Evolutionary conservation across 2,113 vertebrate species (phyloP).

Genomic region (Chrysemys picta): DNA sequence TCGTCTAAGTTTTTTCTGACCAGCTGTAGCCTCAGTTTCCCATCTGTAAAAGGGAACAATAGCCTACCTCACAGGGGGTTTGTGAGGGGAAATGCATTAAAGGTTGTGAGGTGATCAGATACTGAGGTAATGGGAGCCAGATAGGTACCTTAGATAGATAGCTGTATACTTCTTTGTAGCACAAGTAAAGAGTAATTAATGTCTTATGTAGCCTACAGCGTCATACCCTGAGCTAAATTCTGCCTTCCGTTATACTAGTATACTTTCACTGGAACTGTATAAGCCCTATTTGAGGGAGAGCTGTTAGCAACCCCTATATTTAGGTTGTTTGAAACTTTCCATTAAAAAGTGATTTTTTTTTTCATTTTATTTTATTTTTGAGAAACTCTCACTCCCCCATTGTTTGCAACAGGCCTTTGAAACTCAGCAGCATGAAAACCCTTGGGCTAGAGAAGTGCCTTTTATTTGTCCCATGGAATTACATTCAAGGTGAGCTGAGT

Average conservation of each 20-base stretch:
- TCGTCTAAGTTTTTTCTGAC: background rate
- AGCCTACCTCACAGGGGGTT: background rate
- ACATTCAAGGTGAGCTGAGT: background rate
- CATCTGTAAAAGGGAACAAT: background rate
- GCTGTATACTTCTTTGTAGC: background rate
- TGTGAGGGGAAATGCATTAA: no score
- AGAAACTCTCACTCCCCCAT: background rate
- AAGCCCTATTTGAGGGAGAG: background rate
- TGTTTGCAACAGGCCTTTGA: slow-evolving; percentile 17
- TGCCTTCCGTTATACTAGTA: background rate
- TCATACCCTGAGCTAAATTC: background rate
- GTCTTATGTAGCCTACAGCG: background rate
- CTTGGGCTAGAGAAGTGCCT: background rate
- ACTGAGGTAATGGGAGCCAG: background rate
- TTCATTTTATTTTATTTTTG: background rate
- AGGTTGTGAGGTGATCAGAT: background rate
- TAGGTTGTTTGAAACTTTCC: slow-evolving; percentile 21
- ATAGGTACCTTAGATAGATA: background rate
- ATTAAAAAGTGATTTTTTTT: background rate
- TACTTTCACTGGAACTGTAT: background rate
- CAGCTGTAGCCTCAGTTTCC: background rate
- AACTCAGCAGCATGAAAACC: background rate
- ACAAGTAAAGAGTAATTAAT: background rate
- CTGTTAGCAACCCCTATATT: background rate
- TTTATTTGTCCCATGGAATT: background rate